phyloP scores from a whole-genome alignment of 1,140 invertebrate species.

The Procambarus clarkii region DNA sequence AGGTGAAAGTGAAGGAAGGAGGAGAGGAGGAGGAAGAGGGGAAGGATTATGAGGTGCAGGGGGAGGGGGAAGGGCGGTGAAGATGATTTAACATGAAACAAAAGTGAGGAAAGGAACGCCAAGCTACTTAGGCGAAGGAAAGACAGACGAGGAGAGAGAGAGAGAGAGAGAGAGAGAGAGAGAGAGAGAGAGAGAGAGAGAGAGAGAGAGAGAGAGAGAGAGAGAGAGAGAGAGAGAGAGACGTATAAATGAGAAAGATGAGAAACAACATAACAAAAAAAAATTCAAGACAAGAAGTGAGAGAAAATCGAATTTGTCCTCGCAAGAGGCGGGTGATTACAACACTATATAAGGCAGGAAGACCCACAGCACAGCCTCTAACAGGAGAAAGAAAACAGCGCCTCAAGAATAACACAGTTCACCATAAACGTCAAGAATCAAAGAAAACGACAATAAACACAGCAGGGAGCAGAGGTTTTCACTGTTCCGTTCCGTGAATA shows the following conservation, averaged over 20 bases:
- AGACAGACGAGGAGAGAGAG: background rate
- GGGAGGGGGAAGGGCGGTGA: background rate
- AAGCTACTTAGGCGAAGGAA: too few species aligned
- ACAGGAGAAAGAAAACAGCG: too few species aligned
- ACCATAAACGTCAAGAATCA: too few species aligned
- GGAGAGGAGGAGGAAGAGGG: background rate
- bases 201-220: background rate
- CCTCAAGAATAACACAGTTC: too few species aligned
- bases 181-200: background rate
- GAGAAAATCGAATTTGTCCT: too few species aligned
- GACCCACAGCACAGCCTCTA: too few species aligned
- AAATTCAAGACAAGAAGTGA: background rate
- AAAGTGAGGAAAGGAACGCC: background rate
- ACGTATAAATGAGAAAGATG: background rate
- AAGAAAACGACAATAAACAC: too few species aligned
- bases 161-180: slow-evolving; percentile 13
- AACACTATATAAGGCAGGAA: too few species aligned
- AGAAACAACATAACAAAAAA: too few species aligned
- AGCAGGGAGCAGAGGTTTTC: too few species aligned
- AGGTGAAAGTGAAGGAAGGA: background rate
- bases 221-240: background rate
- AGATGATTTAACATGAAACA: slow-evolving; percentile 7
- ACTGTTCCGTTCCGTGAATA: too few species aligned
- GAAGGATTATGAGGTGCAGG: background rate
- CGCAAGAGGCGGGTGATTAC: too few species aligned